Percentiles rank a stretch among this genome's conserved stretches.
phyloP scores from a whole-genome alignment of 2,797 vertebrate genomes.

The Girardinus metallicus region DNA sequence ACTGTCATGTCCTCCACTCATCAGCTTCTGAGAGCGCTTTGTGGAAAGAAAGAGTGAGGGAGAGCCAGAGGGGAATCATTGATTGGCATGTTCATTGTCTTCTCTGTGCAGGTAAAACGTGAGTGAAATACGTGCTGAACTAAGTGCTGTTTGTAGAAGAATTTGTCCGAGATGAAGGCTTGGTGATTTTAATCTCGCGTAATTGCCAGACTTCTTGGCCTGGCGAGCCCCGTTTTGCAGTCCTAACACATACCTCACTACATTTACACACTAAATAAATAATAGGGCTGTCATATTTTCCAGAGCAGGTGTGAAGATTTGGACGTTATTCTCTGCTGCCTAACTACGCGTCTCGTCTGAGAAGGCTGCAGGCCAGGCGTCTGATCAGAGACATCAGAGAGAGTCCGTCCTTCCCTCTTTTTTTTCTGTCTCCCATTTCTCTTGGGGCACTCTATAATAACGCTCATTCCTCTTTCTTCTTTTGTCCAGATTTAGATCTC shows the following conservation, averaged over 20 bases:
- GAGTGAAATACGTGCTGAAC: constrained; percentile 30
- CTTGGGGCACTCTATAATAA: constrained; percentile 74
- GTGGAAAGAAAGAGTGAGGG: constrained; percentile 38
- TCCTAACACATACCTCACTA: constrained; percentile 61
- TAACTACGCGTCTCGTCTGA: constrained; percentile 57
- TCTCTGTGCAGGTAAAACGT: constrained; percentile 22
- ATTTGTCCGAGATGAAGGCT: constrained; percentile 21
- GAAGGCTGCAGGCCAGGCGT: constrained; percentile 73
- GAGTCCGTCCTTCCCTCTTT: constrained; percentile 35
- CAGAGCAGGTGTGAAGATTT: constrained; percentile 76
- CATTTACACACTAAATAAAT: constrained; percentile 76
- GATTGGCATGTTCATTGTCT: constrained; percentile 45
- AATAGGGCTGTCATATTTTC: constrained; percentile 74
- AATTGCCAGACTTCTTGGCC: constrained; percentile 29
- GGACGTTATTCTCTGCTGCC: constrained; percentile 67
- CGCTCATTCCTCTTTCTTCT: constrained; percentile 72
- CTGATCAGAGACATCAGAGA: constrained; percentile 75
- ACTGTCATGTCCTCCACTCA: constrained; percentile 59
- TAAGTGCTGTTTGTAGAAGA: constrained; percentile 22
- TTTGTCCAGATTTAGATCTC: constrained; percentile 78
- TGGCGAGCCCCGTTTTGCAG: constrained; percentile 42
- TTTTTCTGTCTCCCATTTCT: constrained; percentile 73
- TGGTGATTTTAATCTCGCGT: constrained; percentile 20
- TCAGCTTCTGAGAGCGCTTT: constrained; percentile 50
- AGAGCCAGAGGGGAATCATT: constrained; percentile 52